Conservation (phyloP, 2,113 vertebrate genomes). For the Lepus americanus region DNA sequence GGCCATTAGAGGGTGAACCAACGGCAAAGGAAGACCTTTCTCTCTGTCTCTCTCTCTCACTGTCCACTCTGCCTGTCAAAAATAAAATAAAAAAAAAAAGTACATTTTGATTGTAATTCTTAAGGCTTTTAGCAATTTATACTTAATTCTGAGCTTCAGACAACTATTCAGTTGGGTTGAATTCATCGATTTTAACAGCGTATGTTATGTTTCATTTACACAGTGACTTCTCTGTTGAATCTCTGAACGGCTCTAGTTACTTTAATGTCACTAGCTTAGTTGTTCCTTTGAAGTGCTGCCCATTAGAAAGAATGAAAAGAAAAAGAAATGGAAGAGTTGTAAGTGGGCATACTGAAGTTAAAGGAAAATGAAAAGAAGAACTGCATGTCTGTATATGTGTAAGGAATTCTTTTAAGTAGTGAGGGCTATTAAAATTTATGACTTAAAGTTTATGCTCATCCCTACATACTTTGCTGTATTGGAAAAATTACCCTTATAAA, state of each 20-base stretch:
- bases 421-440: constrained; percentile 45
- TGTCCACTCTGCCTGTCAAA: too few species aligned
- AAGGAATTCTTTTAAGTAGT: neutral
- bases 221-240: constrained; percentile 70
- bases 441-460: constrained; percentile 2
- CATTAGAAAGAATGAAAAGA: constrained; percentile 74
- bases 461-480: neutral
- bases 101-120: constrained; percentile 34
- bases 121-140: constrained; percentile 43
- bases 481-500: constrained; percentile 36
- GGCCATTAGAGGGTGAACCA: too few species aligned
- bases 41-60: too few species aligned
- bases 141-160: constrained; percentile 61
- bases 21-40: too few species aligned
- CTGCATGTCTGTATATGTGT: neutral
- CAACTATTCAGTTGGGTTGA: constrained; percentile 11
- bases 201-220: constrained; percentile 71
- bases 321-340: constrained; percentile 74
- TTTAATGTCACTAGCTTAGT: constrained; percentile 77
- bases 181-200: constrained; percentile 71
- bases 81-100: too few species aligned
- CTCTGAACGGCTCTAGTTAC: constrained; percentile 72
- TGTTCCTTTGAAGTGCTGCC: constrained; percentile 76
- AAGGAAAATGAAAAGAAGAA: constrained; percentile 63
- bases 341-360: constrained; percentile 10